Evolutionary conservation across 2,113 vertebrate genomes (phyloP).

Genomic region (Megalops atlanticus): DNA sequence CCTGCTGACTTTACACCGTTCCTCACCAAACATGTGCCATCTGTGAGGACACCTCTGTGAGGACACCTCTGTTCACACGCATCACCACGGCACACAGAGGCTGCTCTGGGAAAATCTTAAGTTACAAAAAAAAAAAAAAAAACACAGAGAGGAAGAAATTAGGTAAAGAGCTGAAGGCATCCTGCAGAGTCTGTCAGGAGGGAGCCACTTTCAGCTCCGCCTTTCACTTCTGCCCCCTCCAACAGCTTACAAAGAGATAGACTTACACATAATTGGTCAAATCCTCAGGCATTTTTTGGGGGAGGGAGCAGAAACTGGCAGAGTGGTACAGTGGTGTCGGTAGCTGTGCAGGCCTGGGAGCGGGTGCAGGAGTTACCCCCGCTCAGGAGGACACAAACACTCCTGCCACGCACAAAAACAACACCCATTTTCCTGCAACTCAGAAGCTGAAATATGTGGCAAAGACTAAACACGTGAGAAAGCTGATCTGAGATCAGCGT

Average conservation of each 20-base stretch:
- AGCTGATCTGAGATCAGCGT: background rate
- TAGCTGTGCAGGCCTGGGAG: background rate
- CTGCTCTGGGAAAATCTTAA: background rate
- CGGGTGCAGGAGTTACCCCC: background rate
- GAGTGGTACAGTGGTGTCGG: background rate
- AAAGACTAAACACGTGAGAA: background rate
- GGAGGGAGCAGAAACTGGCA: background rate
- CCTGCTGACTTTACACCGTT: background rate
- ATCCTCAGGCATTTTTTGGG: background rate
- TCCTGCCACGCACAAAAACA: background rate
- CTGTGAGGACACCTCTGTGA: slow-evolving; percentile 26
- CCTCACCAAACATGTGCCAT: slow-evolving; percentile 11
- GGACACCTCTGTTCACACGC: slow-evolving; percentile 36
- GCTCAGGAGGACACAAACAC: background rate
- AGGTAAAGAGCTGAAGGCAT: background rate
- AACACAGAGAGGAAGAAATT: background rate
- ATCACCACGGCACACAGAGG: background rate
- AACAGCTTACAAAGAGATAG: background rate
- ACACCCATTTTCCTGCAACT: background rate
- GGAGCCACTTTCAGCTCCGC: background rate
- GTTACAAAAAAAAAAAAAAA: background rate
- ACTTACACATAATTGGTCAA: background rate
- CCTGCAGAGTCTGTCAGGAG: background rate
- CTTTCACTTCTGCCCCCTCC: background rate
- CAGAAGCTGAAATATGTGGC: background rate